A percentile compares a stretch with the other conserved stretches of the same genome.
phyloP scores from a whole-genome alignment of 2,888 invertebrate genomes.

The Phlogophora meticulosa region DNA sequence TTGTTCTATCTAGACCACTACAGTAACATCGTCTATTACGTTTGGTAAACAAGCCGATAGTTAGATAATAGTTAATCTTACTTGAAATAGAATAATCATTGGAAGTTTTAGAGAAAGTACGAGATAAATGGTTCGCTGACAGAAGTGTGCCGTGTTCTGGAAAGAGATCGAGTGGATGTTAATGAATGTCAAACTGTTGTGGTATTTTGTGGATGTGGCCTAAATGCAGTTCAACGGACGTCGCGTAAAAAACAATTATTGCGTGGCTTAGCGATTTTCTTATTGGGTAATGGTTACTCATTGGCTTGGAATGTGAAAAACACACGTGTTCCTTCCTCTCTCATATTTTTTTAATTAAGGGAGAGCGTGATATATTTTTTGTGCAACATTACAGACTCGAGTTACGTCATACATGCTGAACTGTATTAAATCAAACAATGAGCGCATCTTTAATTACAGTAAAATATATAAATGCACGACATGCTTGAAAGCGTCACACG shows the following conservation, averaged over 20 bases:
- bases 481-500: not conserved
- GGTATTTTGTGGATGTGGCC: slow-evolving; percentile 81
- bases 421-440: not conserved
- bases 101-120: slow-evolving; percentile 71
- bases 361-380: not conserved
- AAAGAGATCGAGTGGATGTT: slow-evolving; percentile 78
- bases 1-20: slow-evolving; percentile 37
- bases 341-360: slow-evolving; percentile 21
- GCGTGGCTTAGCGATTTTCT: slow-evolving; percentile 34
- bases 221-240: slow-evolving; percentile 77
- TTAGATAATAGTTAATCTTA: slow-evolving; percentile 80
- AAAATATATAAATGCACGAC: slow-evolving; percentile 6
- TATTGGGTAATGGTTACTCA: slow-evolving; percentile 54
- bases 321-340: slow-evolving; percentile 33
- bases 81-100: slow-evolving; percentile 82
- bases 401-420: not conserved
- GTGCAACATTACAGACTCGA: not conserved
- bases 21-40: slow-evolving; percentile 42
- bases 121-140: slow-evolving; percentile 77
- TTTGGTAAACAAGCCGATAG: slow-evolving; percentile 55
- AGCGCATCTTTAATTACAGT: not conserved
- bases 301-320: slow-evolving; percentile 31
- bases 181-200: slow-evolving; percentile 75
- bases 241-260: slow-evolving; percentile 60
- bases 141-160: slow-evolving; percentile 78